phyloP scores from a whole-genome alignment of 2,113 vertebrate species.

The Chunga burmeisteri region DNA sequence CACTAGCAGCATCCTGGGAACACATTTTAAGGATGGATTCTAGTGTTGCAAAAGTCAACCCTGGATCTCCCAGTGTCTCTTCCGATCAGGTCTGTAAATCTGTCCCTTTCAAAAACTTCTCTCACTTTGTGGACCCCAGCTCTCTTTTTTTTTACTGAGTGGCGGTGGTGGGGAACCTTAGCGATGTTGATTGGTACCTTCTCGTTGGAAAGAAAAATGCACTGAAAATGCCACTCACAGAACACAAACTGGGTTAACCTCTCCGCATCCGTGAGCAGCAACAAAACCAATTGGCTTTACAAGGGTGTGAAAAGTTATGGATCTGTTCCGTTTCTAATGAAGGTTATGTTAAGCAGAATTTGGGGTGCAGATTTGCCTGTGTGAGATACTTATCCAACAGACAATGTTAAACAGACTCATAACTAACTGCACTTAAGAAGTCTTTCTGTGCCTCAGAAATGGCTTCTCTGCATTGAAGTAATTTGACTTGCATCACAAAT shows the following conservation, averaged over 20 bases:
- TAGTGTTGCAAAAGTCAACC: slow-evolving; percentile 71
- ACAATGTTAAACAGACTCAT: background rate
- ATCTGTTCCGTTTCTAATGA: background rate
- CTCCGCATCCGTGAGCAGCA: background rate
- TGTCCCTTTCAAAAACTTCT: slow-evolving; percentile 23
- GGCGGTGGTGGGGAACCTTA: slow-evolving; percentile 30
- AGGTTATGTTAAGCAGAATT: background rate
- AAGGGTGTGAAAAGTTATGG: background rate
- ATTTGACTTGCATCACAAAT: background rate
- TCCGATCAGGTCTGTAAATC: slow-evolving; percentile 77
- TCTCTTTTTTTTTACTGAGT: slow-evolving; percentile 17
- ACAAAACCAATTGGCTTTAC: slow-evolving; percentile 46
- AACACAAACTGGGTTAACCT: slow-evolving; percentile 65
- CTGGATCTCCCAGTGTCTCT: slow-evolving; percentile 73
- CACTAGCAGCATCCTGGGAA: slow-evolving; percentile 56
- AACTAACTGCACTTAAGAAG: background rate
- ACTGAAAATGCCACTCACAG: slow-evolving; percentile 55
- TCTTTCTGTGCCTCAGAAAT: background rate
- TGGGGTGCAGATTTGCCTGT: background rate
- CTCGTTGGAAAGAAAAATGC: background rate
- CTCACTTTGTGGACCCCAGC: slow-evolving; percentile 8
- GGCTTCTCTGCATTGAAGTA: background rate
- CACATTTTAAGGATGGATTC: slow-evolving; percentile 63
- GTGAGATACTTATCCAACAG: background rate
- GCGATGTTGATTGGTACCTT: background rate